phyloP scores from a whole-genome alignment of 1,140 invertebrate genomes.

The Homarus americanus region DNA sequence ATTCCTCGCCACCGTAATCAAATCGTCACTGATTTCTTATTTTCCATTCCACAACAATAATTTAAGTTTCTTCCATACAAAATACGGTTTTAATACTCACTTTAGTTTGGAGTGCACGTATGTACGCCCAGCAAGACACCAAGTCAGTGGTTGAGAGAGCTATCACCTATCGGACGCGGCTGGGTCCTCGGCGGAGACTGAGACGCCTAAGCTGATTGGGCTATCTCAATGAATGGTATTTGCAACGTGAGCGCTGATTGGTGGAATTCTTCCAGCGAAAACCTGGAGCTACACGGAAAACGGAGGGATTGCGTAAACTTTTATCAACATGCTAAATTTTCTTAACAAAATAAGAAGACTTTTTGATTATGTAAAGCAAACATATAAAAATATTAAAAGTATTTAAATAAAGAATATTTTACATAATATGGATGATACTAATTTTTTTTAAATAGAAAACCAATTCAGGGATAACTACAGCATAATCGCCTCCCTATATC shows the following conservation, averaged over 20 bases:
- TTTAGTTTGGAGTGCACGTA: not conserved
- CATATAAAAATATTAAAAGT: too few species aligned
- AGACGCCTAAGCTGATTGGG: conserved; percentile 4
- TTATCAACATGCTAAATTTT: too few species aligned
- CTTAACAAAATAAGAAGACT: too few species aligned
- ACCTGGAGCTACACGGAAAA: conserved; percentile 28
- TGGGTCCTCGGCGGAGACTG: not conserved
- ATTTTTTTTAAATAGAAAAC: too few species aligned
- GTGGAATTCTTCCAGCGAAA: not conserved
- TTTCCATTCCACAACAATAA: not conserved
- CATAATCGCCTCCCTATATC: too few species aligned
- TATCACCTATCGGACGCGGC: too few species aligned
- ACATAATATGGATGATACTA: too few species aligned
- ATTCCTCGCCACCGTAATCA: not conserved
- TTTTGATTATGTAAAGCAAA: too few species aligned
- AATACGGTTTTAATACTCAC: not conserved
- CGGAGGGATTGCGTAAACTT: conserved; percentile 19
- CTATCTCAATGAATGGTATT: not conserved
- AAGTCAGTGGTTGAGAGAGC: not conserved
- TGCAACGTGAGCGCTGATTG: conserved; percentile 9
- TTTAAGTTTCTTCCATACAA: not conserved
- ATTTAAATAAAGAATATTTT: too few species aligned
- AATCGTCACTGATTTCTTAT: not conserved
- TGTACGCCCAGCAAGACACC: not conserved
- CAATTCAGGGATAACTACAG: too few species aligned